Base-by-base conservation (phyloP, 2,113 vertebrate genomes). In the human region DNA sequence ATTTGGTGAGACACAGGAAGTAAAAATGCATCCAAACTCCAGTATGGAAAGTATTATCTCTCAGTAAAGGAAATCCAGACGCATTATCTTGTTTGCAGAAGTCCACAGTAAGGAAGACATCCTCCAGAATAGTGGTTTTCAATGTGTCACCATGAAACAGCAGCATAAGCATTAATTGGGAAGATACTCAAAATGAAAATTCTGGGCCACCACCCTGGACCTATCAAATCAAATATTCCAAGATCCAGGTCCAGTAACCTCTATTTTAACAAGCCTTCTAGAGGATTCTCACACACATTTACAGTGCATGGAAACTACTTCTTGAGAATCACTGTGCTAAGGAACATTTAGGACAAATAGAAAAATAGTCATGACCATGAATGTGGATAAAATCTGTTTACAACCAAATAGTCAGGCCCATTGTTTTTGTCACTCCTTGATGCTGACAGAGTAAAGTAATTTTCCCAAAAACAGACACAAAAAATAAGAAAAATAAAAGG, bases 261-360 rank as follows among this genome's bases (percentile, higher is more conserved):
- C 7, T 61, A 1, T 43, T 73, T 17, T 45, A 70, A 17, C 1
- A 78, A 66, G 40, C 3, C 12, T 66, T 81, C 25, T 23, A 86
- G 17, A 66, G 2, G 25, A 38, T 61, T 66, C 35, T 59, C 5
- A 25, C 1, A 32, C 6, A 18, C 1, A 23, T 3, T 61, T 30
- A 38, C 3, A 40, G 50, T 57, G 2, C 30, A 0, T 16, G 0
- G 1, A 2, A 10, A 32, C 2, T 0, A 35, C 1, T 20, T 9
- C 66, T 64, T 52, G 27, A 7, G 13, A 88, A 50, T 50, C 17
- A 12, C 6, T 83, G 27, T 68, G 8, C 17, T 92, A 43, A 64
- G 2, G 40, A 93, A 50, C 5, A 14, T 20, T 89, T 30, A 50
- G 50, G 57, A 35, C 40, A 75, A 61, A 94, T 57, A 13, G n/a